Conservation (phyloP, 1,140 invertebrate species). For the Drosophila punjabiensis region DNA sequence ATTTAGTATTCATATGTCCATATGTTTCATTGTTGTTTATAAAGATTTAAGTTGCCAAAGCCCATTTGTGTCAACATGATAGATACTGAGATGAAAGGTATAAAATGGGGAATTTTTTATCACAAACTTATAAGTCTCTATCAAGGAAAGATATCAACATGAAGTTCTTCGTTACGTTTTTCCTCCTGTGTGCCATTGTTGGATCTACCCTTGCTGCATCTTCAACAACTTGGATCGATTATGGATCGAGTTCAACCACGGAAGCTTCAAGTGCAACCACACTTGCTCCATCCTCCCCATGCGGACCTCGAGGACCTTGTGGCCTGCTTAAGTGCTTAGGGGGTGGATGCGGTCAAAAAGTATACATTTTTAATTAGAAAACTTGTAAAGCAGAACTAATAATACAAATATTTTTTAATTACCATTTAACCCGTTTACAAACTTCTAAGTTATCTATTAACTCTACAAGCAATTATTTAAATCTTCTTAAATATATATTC, state of each 20-base stretch:
- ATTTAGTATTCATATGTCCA: not conserved
- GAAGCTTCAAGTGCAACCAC: not conserved
- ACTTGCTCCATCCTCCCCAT: not conserved
- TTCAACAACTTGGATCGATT: not conserved
- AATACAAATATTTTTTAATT: not conserved
- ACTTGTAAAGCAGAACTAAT: not conserved
- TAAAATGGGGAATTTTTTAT: not conserved
- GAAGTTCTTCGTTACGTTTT: conserved; percentile 2
- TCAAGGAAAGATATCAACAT: not conserved
- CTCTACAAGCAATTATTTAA: not conserved
- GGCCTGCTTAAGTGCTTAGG: conserved; percentile 2
- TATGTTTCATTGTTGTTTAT: not conserved
- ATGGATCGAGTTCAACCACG: not conserved
- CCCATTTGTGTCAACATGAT: conserved; percentile 1
- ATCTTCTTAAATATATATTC: not conserved
- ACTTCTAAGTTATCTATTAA: not conserved
- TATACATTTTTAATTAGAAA: conserved; percentile 5
- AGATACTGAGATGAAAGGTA: not conserved
- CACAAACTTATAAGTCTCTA: not conserved
- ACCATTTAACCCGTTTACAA: not conserved
- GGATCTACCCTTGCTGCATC: not conserved
- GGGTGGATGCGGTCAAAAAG: conserved; percentile 8
- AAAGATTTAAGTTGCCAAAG: not conserved
- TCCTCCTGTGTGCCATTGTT: not conserved
- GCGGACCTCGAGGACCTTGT: conserved; percentile 1